Evolutionary conservation across 2,888 invertebrate species (phyloP), one percentile per base, ranked within the genome.

Genomic region (Protonemura montana): DNA sequence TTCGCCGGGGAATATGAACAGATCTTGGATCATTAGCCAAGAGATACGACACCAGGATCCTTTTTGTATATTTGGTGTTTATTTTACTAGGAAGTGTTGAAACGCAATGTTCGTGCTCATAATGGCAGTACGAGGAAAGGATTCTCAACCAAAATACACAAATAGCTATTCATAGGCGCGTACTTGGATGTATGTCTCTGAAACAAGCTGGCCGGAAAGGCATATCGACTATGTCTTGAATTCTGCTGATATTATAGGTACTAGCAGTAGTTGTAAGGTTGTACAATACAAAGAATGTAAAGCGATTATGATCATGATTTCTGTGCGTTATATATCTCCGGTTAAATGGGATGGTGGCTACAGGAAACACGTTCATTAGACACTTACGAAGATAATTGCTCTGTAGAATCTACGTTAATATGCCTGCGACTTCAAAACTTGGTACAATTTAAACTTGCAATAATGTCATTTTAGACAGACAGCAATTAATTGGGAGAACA

Each of bases 401-500:
- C 6, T 41, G 41, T 41, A 41, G 5, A 41, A 5, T 41, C 21
- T 21, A 2, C 21, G 59, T 21, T 3, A 7, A 59, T 3, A 3
- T 59, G 16, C 16, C 59, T 59, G 59, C 59, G 1, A 13, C 6
- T n/a, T 59, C 16, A 10, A 21, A 59, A 35, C 35, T 21, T 59
- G 59, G 59, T 59, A 59, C 59, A 59, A 21, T 59, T 59, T 21
- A 59, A 59, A 59, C 59, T 59, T 59, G 59, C 59, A 59, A 59
- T 59, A 3, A 59, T 59, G 59, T 59, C 59, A 59, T 59, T 59
- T 59, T 59, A 59, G 59, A 59, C 59, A 59, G 21, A 35, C 35
- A 21, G 59, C 59, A 59, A 59, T 59, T 59, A 59, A 59, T 59
- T 59, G 59, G 59, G 59, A 59, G 59, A 59, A 59, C 59, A 59